Conservation (phyloP, 2,888 invertebrate genomes). For the Podotricha telesiphe region DNA sequence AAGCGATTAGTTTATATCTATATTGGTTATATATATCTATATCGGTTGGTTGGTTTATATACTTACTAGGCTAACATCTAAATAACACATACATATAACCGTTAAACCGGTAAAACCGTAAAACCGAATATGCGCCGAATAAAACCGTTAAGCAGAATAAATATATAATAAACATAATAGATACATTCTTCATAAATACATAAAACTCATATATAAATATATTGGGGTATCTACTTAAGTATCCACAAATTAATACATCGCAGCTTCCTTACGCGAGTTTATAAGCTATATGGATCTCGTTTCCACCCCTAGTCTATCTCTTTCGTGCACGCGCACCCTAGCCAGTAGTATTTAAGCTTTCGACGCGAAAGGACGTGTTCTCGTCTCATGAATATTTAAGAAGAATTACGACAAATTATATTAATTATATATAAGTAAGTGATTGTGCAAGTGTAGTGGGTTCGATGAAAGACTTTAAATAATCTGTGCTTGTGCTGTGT, state of each 20-base stretch:
- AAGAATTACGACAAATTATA: slow-evolving; percentile 46
- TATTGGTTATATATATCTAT: too few species aligned
- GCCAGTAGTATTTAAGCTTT: slow-evolving; percentile 66
- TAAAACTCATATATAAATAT: too few species aligned
- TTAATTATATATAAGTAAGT: slow-evolving; percentile 45
- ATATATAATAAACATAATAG: too few species aligned
- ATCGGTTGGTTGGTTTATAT: too few species aligned
- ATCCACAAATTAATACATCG: slow-evolving; percentile 14
- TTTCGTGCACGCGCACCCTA: slow-evolving; percentile 55
- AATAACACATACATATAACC: too few species aligned
- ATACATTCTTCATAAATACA: neutral
- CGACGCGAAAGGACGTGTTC: slow-evolving; percentile 52
- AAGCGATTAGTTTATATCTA: too few species aligned
- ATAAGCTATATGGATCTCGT: slow-evolving; percentile 57
- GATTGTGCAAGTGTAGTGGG: slow-evolving; percentile 42
- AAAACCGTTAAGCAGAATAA: too few species aligned
- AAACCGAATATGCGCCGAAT: too few species aligned
- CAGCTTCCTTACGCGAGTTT: slow-evolving; percentile 46
- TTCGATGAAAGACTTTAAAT: slow-evolving; percentile 13
- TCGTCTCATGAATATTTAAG: slow-evolving; percentile 31
- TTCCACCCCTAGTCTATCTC: slow-evolving; percentile 52
- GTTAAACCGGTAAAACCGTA: too few species aligned
- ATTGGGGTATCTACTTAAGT: too few species aligned
- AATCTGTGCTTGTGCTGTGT: slow-evolving; percentile 17
- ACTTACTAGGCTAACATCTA: too few species aligned